Percentiles rank a stretch among this genome's conserved stretches.
phyloP scores from a whole-genome alignment of 35 echinoderm and acorn worm genomes.

The Holothuria glaberrima region DNA sequence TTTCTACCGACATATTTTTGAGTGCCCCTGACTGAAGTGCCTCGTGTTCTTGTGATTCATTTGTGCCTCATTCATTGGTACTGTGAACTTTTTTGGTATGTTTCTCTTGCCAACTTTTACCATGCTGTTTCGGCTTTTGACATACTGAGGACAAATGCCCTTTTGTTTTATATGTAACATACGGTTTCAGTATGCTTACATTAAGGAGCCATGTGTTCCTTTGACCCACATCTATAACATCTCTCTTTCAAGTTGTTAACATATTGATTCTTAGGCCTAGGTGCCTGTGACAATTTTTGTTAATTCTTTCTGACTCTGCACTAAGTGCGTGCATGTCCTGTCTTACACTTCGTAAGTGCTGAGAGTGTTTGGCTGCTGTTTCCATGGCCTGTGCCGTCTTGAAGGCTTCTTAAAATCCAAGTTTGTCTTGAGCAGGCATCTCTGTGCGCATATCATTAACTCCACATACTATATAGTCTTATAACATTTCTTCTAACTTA shows the following conservation, averaged over 20 bases:
- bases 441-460: constrained; percentile 43
- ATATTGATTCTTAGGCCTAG: background rate
- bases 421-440: constrained; percentile 2
- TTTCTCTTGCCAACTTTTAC: background rate
- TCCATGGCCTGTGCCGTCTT: constrained; percentile 44
- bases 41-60: background rate
- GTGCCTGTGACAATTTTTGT: background rate
- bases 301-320: background rate
- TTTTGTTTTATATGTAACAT: constrained; percentile 26
- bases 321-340: background rate
- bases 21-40: background rate
- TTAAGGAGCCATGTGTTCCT: background rate
- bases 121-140: background rate
- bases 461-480: constrained; percentile 45
- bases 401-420: constrained; percentile 17
- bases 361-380: constrained; percentile 31
- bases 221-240: constrained; percentile 17
- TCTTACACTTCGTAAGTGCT: constrained; percentile 8
- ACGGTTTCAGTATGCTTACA: constrained; percentile 18
- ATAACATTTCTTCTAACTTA: constrained; percentile 43
- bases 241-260: background rate
- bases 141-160: background rate
- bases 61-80: constrained; percentile 11
- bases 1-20: background rate
- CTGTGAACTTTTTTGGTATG: background rate